Evolutionary conservation across 2,113 vertebrate species (phyloP).

Genomic region (Petrocephalus zakoni): DNA sequence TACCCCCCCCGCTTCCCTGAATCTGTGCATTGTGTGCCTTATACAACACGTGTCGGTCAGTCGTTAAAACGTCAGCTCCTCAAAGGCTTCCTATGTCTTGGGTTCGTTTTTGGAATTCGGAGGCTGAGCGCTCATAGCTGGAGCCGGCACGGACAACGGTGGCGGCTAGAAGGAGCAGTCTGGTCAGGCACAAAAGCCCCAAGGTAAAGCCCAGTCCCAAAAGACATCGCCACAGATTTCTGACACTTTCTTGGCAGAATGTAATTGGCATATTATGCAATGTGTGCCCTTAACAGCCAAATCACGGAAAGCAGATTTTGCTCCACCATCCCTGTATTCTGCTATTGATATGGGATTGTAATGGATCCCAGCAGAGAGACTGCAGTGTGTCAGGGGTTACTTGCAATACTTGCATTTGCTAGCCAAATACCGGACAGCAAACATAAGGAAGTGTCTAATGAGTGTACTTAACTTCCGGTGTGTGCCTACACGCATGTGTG

Average conservation of each 20-base stretch:
- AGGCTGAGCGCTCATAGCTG: not conserved
- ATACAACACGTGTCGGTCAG: conserved; percentile 75
- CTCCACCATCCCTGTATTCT: not conserved
- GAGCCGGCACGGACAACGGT: not conserved
- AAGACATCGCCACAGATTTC: not conserved
- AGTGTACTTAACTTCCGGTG: not conserved
- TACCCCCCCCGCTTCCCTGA: conserved; percentile 79
- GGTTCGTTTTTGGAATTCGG: conserved; percentile 41
- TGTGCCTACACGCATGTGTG: not conserved
- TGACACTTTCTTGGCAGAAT: not conserved
- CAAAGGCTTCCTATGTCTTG: conserved; percentile 58
- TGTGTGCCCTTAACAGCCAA: not conserved
- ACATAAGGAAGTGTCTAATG: not conserved
- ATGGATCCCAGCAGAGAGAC: not conserved
- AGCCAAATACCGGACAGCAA: not conserved
- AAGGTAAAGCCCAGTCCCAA: not conserved
- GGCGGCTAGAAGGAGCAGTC: not conserved
- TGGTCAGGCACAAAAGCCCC: not conserved
- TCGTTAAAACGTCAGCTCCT: conserved; percentile 47
- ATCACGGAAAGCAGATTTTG: not conserved
- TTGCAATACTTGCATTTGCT: not conserved
- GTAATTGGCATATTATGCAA: not conserved
- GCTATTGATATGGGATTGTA: not conserved
- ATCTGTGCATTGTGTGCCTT: conserved; percentile 99
- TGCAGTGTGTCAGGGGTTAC: not conserved